Evolutionary conservation across 2,888 invertebrate species (phyloP).

Genomic region (Dyspetes luteomarginatus): DNA sequence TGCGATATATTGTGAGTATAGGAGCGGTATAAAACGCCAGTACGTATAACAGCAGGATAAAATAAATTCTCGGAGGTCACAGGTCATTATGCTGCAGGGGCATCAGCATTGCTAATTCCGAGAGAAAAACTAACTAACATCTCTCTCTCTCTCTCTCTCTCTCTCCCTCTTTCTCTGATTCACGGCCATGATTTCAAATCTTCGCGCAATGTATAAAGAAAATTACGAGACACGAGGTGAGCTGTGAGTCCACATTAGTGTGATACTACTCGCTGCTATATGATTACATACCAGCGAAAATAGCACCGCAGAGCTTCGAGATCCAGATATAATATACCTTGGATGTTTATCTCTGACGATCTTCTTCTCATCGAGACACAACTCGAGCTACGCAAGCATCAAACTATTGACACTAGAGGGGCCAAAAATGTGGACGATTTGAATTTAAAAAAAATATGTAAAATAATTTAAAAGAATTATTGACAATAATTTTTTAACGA

Average conservation of each 20-base stretch:
- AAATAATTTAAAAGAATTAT: not conserved
- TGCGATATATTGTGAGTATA: not conserved
- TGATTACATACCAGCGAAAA: slow-evolving; percentile 36
- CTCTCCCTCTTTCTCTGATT: slow-evolving; percentile 24
- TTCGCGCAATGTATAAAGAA: slow-evolving; percentile 19
- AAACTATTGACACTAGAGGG: not conserved
- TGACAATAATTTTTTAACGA: not conserved
- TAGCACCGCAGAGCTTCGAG: slow-evolving; percentile 3
- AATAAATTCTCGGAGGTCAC: slow-evolving; percentile 73
- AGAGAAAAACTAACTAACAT: slow-evolving; percentile 62
- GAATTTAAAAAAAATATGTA: not conserved
- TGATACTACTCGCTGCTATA: slow-evolving; percentile 24
- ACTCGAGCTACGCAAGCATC: not conserved
- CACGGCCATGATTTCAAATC: slow-evolving; percentile 8
- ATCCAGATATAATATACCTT: slow-evolving; percentile 8
- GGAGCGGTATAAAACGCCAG: slow-evolving; percentile 6
- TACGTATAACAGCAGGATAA: slow-evolving; percentile 64
- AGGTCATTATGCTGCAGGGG: slow-evolving; percentile 73
- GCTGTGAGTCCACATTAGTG: slow-evolving; percentile 1
- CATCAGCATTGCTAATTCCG: slow-evolving; percentile 79
- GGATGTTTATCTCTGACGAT: not conserved
- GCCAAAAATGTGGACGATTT: too few species aligned
- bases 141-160: not conserved
- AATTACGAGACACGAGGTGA: slow-evolving; percentile 39
- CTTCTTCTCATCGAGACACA: not conserved